Conservation (phyloP, 2,888 invertebrate species). For the Bibio marci region DNA sequence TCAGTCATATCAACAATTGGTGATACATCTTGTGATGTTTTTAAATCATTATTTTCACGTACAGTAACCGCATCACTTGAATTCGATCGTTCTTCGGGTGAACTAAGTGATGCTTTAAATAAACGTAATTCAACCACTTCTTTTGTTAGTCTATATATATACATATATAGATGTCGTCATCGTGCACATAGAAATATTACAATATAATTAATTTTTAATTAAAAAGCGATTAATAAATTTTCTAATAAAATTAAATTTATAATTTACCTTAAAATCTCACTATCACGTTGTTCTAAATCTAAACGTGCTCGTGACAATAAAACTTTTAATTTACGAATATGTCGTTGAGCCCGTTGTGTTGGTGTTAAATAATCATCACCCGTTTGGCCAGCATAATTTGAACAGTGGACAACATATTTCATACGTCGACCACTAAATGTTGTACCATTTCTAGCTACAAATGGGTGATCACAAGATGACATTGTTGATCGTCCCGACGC, state of each 20-base stretch:
- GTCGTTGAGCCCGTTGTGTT: slow-evolving; percentile 68
- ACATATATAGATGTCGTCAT: not conserved
- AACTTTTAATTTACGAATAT: slow-evolving; percentile 57
- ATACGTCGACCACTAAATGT: slow-evolving; percentile 51
- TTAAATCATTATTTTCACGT: slow-evolving; percentile 44
- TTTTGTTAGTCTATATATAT: slow-evolving; percentile 37
- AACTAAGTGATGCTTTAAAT: slow-evolving; percentile 61
- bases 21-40: slow-evolving; percentile 36
- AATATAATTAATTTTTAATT: too few species aligned
- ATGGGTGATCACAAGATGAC: slow-evolving; percentile 54
- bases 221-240: too few species aligned
- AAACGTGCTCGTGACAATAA: slow-evolving; percentile 54
- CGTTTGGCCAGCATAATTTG: slow-evolving; percentile 56
- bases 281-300: slow-evolving; percentile 64
- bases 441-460: slow-evolving; percentile 56
- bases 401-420: slow-evolving; percentile 74
- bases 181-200: too few species aligned
- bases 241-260: too few species aligned
- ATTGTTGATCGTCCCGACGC: slow-evolving; percentile 54
- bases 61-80: slow-evolving; percentile 59
- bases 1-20: slow-evolving; percentile 36
- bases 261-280: slow-evolving; percentile 42
- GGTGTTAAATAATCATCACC: slow-evolving; percentile 76
- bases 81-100: slow-evolving; percentile 64
- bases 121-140: slow-evolving; percentile 66